Conservation (phyloP, 2,888 invertebrate genomes). For the Salpingus planirostris region DNA sequence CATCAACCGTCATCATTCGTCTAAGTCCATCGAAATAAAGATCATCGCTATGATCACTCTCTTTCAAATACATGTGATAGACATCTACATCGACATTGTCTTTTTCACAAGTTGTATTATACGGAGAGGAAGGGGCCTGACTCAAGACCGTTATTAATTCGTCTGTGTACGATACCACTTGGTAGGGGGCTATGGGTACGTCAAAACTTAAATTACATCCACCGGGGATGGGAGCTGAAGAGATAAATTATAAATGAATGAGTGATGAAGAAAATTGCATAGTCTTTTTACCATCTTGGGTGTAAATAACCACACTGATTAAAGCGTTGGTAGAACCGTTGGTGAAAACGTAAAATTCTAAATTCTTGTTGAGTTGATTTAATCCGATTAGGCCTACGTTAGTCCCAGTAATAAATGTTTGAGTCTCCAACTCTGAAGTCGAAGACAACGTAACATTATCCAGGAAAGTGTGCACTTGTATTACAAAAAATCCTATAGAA, state of each 20-base stretch:
- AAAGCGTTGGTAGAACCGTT: background rate
- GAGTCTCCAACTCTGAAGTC: constrained; percentile 28
- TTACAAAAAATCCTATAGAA: constrained; percentile 47
- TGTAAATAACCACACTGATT: no score
- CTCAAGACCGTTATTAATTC: constrained; percentile 47
- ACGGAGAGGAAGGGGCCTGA: constrained; percentile 43
- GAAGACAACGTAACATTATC: constrained; percentile 50
- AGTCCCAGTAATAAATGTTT: constrained; percentile 46
- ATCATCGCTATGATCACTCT: constrained; percentile 46
- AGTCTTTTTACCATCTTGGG: no score
- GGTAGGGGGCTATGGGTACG: constrained; percentile 51
- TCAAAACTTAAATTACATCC: constrained; percentile 67
- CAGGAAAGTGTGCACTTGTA: constrained; percentile 56
- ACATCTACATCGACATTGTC: constrained; percentile 43
- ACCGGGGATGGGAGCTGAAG: constrained; percentile 68
- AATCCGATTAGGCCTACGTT: constrained; percentile 50
- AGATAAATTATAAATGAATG: no score
- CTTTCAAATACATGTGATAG: constrained; percentile 55
- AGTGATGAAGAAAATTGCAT: no score
- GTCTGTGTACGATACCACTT: constrained; percentile 39
- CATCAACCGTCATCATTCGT: constrained; percentile 52
- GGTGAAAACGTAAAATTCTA: constrained; percentile 14
- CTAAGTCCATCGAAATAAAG: constrained; percentile 53
- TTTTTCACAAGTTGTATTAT: constrained; percentile 35
- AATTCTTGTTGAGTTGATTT: constrained; percentile 8